Evolutionary conservation across 2,113 vertebrate species (phyloP), one percentile per base, ranked within the genome.

Genomic region (Scomber scombrus): DNA sequence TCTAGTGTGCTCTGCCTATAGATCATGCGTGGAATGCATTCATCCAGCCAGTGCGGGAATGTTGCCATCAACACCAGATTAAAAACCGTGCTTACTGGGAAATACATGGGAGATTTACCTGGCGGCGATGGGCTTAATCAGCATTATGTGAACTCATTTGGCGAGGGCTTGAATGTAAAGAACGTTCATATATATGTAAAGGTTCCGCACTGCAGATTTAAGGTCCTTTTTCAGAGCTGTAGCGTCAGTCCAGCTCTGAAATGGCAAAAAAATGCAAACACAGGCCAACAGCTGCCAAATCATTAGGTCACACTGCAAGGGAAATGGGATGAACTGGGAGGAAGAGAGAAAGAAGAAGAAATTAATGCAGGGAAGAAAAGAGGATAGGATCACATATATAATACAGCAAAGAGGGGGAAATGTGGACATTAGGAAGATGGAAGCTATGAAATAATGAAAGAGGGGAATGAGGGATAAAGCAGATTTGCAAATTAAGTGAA

Each of bases 201-300:
- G 8, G 34, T 54, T n/a, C 14, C 18, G 52, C 52, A 54, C 52
- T n/a, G 19, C 52, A 54, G 26, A 55, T 79, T 70, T 12, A 45
- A 34, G 71, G 23, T 80, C 56, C 23, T 61, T 10, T 57, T 81
- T 80, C 65, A 19, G 76, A 54, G 46, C 79, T 6, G 56, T 19
- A 58, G 40, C 29, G 43, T 49, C 31, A 47, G 54, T 79, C 58
- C 56, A 46, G 47, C 84, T 76, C 61, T 54, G 57, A 73, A 78
- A 83, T 73, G 61, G 79, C 71, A 66, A 40, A 83, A 86, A 81
- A 87, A 40, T 86, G 85, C 91, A 85, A 88, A 84, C 86, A 69
- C 85, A 88, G 82, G 58, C 82, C 73, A 69, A 85, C 82, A 66
- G 85, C 86, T 91, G 88, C 87, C 85, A 89, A 90, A 81, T 75